These are phyloP conservation scores for Enteromius treurensis DNA, from an alignment of 2,797 vertebrate species.

Conservation along the genomic window DNA sequence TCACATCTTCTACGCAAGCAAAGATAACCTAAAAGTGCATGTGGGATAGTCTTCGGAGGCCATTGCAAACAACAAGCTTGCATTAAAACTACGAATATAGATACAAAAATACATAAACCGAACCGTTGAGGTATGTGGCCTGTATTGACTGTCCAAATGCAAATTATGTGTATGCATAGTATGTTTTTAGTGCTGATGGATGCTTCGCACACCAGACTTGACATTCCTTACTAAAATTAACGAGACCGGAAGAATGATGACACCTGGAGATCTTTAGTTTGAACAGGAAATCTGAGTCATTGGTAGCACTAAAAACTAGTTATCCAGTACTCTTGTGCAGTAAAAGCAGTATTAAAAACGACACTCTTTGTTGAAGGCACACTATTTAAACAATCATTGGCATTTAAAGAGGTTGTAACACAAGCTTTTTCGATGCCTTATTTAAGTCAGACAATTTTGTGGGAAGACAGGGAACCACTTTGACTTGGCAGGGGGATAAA, in stretches of 20 bases:
- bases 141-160: constrained; percentile 5
- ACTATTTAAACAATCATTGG: not conserved
- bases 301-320: not conserved
- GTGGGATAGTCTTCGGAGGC: constrained; percentile 48
- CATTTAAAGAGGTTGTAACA: constrained; percentile 31
- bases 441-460: constrained; percentile 36
- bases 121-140: constrained; percentile 43
- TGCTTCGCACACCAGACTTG: constrained; percentile 70
- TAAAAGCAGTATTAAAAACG: not conserved
- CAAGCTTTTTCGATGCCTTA: constrained; percentile 40
- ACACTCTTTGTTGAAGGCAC: not conserved
- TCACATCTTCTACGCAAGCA: constrained; percentile 50
- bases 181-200: constrained; percentile 60
- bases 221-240: constrained; percentile 78
- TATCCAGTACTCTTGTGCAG: not conserved
- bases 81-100: constrained; percentile 44
- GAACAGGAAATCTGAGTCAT: not conserved
- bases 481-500: constrained; percentile 37
- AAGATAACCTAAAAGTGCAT: constrained; percentile 54
- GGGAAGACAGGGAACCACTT: constrained; percentile 3
- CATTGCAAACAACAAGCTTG: constrained; percentile 49
- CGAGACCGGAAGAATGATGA: not conserved
- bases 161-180: constrained; percentile 6
- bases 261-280: constrained; percentile 22
- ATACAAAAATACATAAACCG: constrained; percentile 42